Base-by-base conservation (phyloP, 2,888 invertebrate genomes). In the Oscheius sp. region DNA sequence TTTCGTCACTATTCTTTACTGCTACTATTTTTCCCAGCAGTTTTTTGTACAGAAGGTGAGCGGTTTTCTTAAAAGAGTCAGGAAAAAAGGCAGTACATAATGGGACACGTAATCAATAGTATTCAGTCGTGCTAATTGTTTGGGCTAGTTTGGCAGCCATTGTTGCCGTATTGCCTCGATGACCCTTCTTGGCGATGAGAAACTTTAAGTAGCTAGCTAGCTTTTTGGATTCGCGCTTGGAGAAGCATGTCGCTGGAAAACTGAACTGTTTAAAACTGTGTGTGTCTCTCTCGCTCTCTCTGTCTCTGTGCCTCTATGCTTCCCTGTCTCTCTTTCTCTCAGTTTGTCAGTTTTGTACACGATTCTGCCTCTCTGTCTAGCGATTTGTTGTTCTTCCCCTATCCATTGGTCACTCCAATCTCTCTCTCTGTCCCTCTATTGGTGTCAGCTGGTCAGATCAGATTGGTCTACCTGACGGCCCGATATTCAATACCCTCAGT, bases 401-500 rank as follows among this genome's bases (percentile, higher is more conserved):
- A 42, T 42, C 42, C 7, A 42, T 5, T 42, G 42, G 42, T 42
- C 42, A 42, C 3, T 42, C 4, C 42, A 42, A 42, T 3, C 42
- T 21, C 21, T 21, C 21, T 21, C 42, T 7, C 42, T 42, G 42
- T 42, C 59, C 35, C 50, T 35, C 21, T 58, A 29, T 50, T n/a
- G 58, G 58, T 71, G 71, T 71, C 71, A 71, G 71, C 71, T 71
- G 71, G 37, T 47, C 37, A 42, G 53, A 5, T 47, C 42, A 42
- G 59, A 50, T 59, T 71, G 71, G 42, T 42, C 42, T 42, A 42
- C 42, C 42, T 42, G 42, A 42, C 42, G 42, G 53, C 53, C 21
- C 35, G 71, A 71, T 71, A 71, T 71, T 71, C 60, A 53, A 71
- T 71, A 58, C 42, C 7, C 42, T 42, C 42, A 3, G 42, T 42